Percentiles rank a stretch among this genome's conserved stretches.
Evolutionary conservation across 2,797 vertebrate genomes (phyloP).

Genomic region (Ptychadena robeensis): DNA sequence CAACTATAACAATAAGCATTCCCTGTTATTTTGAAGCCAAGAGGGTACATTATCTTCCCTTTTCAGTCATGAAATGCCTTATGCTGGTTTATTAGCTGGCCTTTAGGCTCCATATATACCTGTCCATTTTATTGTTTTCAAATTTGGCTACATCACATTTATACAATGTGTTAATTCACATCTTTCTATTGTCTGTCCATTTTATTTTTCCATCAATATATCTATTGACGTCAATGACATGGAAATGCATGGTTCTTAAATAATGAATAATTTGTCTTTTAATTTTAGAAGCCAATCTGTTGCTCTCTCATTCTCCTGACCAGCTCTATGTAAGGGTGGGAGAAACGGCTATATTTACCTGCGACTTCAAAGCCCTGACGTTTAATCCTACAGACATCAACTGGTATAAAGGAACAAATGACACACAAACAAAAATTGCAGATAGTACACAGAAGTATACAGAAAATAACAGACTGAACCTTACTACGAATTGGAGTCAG

Average conservation of each 20-base stretch:
- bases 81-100: too few species aligned
- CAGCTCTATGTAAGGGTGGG: background rate
- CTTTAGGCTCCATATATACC: too few species aligned
- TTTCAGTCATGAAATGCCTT: too few species aligned
- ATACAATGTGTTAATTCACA: too few species aligned
- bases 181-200: too few species aligned
- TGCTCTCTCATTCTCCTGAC: constrained; percentile 12
- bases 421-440: constrained; percentile 34
- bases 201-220: too few species aligned
- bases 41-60: too few species aligned
- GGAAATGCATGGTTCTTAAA: too few species aligned
- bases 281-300: background rate
- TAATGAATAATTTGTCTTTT: background rate
- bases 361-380: constrained; percentile 31
- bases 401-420: constrained; percentile 20
- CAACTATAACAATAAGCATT: background rate
- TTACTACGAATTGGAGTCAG: background rate
- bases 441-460: background rate
- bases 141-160: too few species aligned
- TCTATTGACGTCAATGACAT: too few species aligned
- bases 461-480: background rate
- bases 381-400: constrained; percentile 15
- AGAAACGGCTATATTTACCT: constrained; percentile 35
- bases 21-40: background rate
- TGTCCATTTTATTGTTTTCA: too few species aligned